phyloP scores from a whole-genome alignment of 1,140 invertebrate genomes.

The Liolophura sinensis region DNA sequence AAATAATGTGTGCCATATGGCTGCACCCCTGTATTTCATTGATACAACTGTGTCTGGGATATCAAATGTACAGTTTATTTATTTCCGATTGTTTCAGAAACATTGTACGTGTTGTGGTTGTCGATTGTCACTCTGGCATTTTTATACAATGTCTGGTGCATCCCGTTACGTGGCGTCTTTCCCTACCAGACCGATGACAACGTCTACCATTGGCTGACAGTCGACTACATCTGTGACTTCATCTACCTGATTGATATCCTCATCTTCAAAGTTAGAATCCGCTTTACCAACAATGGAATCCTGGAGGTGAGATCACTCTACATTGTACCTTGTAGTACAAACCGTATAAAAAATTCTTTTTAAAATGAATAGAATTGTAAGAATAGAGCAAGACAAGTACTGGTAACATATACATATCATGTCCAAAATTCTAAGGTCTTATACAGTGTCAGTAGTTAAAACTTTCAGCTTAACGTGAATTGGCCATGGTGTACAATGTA shows the following conservation, averaged over 20 bases:
- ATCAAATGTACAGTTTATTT: too few relatives aligned
- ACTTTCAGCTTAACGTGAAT: too few relatives aligned
- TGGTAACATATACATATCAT: too few relatives aligned
- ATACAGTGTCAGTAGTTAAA: too few relatives aligned
- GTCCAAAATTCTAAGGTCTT: too few relatives aligned
- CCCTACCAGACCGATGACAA: conserved; percentile 48
- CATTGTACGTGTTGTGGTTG: conserved; percentile 79
- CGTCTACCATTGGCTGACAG: conserved; percentile 69
- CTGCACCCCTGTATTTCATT: too few relatives aligned
- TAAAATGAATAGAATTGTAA: too few relatives aligned
- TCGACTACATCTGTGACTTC: conserved; percentile 80
- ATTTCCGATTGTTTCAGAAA: conserved; percentile 33
- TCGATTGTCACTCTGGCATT: conserved; percentile 77
- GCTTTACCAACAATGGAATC: conserved; percentile 58
- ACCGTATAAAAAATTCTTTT: too few relatives aligned
- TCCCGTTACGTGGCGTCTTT: conserved; percentile 82
- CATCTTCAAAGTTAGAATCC: conserved; percentile 73
- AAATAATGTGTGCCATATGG: too few relatives aligned
- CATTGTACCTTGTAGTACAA: neutral
- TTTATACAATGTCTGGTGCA: conserved; percentile 86
- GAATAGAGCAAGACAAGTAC: too few relatives aligned
- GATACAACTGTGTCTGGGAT: too few relatives aligned
- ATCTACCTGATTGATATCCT: conserved; percentile 84
- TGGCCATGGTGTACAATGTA: too few relatives aligned
- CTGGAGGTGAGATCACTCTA: conserved; percentile 39